Evolutionary conservation across 1,140 invertebrate genomes (phyloP), one percentile per base, ranked within the genome.

Genomic region (Amyelois transitella): DNA sequence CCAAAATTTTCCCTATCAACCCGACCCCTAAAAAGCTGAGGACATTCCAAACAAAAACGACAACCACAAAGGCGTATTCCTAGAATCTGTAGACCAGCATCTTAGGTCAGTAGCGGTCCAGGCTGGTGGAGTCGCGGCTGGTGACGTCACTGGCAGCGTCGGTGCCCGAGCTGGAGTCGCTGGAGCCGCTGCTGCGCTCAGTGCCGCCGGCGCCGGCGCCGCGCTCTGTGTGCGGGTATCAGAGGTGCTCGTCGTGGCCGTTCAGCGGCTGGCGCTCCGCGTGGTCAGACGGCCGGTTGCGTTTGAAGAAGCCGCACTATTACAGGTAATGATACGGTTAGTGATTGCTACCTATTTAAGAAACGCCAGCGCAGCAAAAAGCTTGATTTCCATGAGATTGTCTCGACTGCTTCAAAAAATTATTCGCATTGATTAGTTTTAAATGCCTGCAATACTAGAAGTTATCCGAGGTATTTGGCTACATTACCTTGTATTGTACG

Each of bases 231-330:
- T 72, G 67, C 64, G 79, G 77, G 70, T 81, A 86, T 90, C 90
- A 92, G 59, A 92, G 88, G 53, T 92, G 92, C 79, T 94, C 92
- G 85, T 94, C 93, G 43, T 92, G 92, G 18, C 93, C 89, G 72
- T 94, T 94, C 45, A 97, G 85, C 6, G 96, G 96, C 81, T 97
- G 94, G 38, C 94, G 91, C 89, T 97, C 95, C 2, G 94, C 91
- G 64, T 93, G 91, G 75, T 93, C 91, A 6, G 92, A 91, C 38
- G 95, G 96, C 44, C 96, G 91, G 85, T 96, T 96, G 66, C 96
- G 91, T 75, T 96, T 96, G 89, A 98, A 98, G 92, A 98, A 97
- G 55, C 96, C 96, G 84, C 94, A 94, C 96, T 98, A n/a, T n/a
- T n/a, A n/a, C n/a, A n/a, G n/a, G n/a, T n/a, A n/a, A n/a, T n/a